A percentile compares a stretch with the other conserved stretches of the same genome.
phyloP scores from a whole-genome alignment of 92 coral and sea anemone species.

The Siderastrea radians region DNA sequence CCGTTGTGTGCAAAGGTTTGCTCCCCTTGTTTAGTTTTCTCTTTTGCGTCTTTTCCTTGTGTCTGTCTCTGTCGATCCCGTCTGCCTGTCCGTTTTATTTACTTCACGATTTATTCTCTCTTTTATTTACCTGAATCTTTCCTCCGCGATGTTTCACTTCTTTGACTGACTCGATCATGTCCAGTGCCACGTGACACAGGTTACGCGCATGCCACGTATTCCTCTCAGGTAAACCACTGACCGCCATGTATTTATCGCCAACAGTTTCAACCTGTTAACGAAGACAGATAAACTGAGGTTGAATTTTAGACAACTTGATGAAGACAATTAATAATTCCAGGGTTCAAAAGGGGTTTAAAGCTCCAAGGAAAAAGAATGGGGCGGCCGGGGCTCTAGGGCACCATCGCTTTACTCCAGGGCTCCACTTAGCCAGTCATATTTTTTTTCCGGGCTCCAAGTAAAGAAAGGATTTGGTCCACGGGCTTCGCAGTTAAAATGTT shows the following conservation, averaged over 20 bases:
- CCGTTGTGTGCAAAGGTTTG: too few relatives aligned
- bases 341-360: too few relatives aligned
- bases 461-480: too few relatives aligned
- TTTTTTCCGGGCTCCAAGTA: too few relatives aligned
- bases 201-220: slow-evolving; percentile 88
- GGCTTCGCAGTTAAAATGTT: too few relatives aligned
- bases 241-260: slow-evolving; percentile 99
- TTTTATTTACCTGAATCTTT: neutral
- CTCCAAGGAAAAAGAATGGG: too few relatives aligned
- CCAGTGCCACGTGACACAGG: slow-evolving; percentile 90
- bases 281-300: too few relatives aligned
- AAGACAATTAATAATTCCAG: too few relatives aligned
- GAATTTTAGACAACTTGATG: neutral
- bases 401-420: too few relatives aligned
- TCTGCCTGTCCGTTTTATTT: neutral
- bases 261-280: slow-evolving; percentile 91
- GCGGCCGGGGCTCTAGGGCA: too few relatives aligned
- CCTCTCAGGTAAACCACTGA: slow-evolving; percentile 94
- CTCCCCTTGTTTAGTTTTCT: too few relatives aligned
- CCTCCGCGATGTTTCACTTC: neutral
- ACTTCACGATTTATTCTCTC: neutral
- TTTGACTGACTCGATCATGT: slow-evolving; percentile 76
- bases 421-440: too few relatives aligned
- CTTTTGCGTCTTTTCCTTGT: neutral
- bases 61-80: neutral